Base-by-base conservation (phyloP, 2,797 vertebrate species). In the Trematomus bernacchii region DNA sequence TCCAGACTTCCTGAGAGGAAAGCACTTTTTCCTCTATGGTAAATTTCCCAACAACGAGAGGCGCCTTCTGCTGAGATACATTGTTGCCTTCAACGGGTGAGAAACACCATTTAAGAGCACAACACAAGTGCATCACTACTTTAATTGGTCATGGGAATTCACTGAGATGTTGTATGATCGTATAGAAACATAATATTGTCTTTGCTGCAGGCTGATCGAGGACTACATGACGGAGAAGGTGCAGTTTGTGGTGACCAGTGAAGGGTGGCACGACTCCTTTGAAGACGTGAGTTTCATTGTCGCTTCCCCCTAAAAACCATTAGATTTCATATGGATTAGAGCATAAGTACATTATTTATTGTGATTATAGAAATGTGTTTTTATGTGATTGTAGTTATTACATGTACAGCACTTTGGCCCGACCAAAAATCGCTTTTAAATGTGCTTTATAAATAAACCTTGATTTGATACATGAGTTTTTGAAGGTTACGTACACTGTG, bases 191-290 rank as follows among this genome's bases (percentile, higher is more conserved):
- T 19, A 0, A 9, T 30, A 1, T 10, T 64, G 0, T 76, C 19
- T 82, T 57, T 73, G 1, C 44, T 73, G 3, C 89, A 97, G 97
- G 15, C 90, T 87, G 54, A 90, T 98, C 0, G 97, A 98, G 85
- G 96, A 97, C 60, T 98, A 97, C 76, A 97, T 98, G 97, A 96
- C 94, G 0, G 96, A 97, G 53, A 95, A 94, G 70, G 97, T 98
- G 58, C 96, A 97, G 88, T 97, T 96, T 66, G 97, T 98, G 69
- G 90, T 98, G 91, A 98, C 97, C 0, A 95, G 96, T 12, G 96
- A 97, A 79, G 96, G 97, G 1, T 98, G 97, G 97, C 96, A 98
- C 1, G 95, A 96, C 77, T 96, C 95, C 30, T 98, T 98, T 76
- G 96, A 98, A 80, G 97, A 97, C 21, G 97, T 97, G 80, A 96